Evolutionary conservation across 2,888 invertebrate genomes (phyloP).

Genomic region (Pogonocherus hispidulus): DNA sequence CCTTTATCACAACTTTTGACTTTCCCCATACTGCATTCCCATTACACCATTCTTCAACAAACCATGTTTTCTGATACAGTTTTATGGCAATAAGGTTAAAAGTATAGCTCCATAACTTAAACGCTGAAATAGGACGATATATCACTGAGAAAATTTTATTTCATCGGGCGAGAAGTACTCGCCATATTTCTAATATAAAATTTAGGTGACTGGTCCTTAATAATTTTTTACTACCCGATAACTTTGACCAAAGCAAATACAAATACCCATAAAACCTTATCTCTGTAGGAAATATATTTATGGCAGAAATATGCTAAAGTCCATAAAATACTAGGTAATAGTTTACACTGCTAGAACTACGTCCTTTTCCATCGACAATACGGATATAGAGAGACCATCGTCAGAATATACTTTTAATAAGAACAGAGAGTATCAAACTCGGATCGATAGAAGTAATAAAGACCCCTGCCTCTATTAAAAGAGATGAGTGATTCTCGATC

Average conservation of each 20-base stretch:
- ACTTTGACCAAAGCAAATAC: conserved; percentile 2
- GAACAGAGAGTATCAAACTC: conserved; percentile 45
- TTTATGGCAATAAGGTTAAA: neutral
- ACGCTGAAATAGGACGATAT: neutral
- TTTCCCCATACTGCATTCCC: no score
- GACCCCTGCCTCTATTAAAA: conserved; percentile 50
- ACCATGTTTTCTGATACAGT: no score
- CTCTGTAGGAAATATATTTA: neutral
- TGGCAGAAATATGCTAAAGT: neutral
- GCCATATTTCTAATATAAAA: neutral
- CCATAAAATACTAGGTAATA: conserved; percentile 5
- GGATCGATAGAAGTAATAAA: conserved; percentile 56
- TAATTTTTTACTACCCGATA: neutral
- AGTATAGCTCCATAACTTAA: neutral
- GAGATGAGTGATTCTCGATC: conserved; percentile 48
- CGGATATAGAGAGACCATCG: conserved; percentile 28
- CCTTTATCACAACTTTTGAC: no score
- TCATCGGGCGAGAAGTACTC: neutral
- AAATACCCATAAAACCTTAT: neutral
- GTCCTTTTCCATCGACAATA: conserved; percentile 27
- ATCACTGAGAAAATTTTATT: neutral
- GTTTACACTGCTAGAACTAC: neutral
- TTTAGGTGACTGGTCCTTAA: neutral
- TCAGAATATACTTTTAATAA: conserved; percentile 49
- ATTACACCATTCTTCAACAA: no score